Evolutionary conservation across 2,888 invertebrate species (phyloP).

Genomic region (Acanthosepion esculentum): DNA sequence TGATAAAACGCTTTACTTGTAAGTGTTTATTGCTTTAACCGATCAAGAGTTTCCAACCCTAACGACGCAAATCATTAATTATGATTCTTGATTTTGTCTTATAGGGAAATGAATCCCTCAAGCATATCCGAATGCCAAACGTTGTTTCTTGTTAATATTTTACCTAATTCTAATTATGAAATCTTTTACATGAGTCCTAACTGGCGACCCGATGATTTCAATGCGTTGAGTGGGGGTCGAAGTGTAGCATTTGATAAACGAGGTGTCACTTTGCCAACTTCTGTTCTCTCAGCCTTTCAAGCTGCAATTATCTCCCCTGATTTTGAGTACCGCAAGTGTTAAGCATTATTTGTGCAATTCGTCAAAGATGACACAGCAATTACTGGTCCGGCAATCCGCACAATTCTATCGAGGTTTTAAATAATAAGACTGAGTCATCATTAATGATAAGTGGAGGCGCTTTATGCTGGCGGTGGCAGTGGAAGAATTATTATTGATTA

Average conservation of each 20-base stretch:
- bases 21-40: too few relatives aligned
- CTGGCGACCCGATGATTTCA: not conserved
- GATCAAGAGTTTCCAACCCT: too few relatives aligned
- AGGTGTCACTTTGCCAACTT: constrained; percentile 17
- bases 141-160: not conserved
- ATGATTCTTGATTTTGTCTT: too few relatives aligned
- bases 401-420: not conserved
- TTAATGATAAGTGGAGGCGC: not conserved
- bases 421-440: not conserved
- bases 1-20: too few relatives aligned
- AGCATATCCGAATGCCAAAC: too few relatives aligned
- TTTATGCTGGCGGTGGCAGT: not conserved
- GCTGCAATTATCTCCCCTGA: not conserved
- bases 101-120: too few relatives aligned
- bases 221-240: not conserved
- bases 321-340: not conserved
- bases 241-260: not conserved
- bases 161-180: not conserved
- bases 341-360: not conserved
- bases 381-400: not conserved
- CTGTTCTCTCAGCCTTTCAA: not conserved
- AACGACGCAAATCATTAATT: too few relatives aligned
- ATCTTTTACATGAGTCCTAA: not conserved
- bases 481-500: not conserved
- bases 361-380: not conserved